Base-by-base conservation (phyloP, 2,888 invertebrate species). In the Catocala nupta region DNA sequence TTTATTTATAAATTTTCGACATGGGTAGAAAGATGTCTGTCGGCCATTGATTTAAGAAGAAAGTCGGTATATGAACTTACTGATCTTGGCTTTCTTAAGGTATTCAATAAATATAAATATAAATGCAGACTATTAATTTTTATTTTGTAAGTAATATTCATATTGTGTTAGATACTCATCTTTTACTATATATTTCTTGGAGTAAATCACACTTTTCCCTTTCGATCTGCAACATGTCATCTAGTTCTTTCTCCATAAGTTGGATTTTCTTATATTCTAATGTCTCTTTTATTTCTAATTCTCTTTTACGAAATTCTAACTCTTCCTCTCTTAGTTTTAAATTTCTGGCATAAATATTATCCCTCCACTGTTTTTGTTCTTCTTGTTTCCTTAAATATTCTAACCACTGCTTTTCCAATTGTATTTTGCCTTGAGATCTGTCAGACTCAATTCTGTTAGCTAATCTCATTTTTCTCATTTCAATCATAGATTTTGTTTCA, bases 371-470 rank as follows among this genome's bases (percentile, higher is more conserved):
- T 49, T 71, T 84, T 48, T 83, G 73, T 34, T 80, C 80, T 68
- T 88, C 88, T 73, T 86, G 80, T 48, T 75, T 78, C 47, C 74
- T 78, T 65, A 89, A 77, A 76, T 85, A 88, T 63, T 87, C 81
- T 48, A 88, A 68, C 88, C 88, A 89, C 60, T 88, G 88, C 61
- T 77, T 87, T 66, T 88, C 88, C 56, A 88, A 75, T 58, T 82
- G 80, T 58, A 88, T 80, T 79, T 88, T 88, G n/a, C 84, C 81
- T 68, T 86, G 86, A 16, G 74, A 79, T 65, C 81, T 81, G 52
- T 87, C 88, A 59, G 83, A 78, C 65, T 88, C 84, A 65, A 88
- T 86, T 75, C 86, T 81, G 48, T 82, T 86, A 10, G 87, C 85
- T 49, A 89, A 71, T 75, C 88, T 82, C 48, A 82, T 74, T 78